A percentile compares a stretch with the other conserved stretches of the same genome.
phyloP scores from a whole-genome alignment of 1,140 invertebrate species.

The Maconellicoccus hirsutus region DNA sequence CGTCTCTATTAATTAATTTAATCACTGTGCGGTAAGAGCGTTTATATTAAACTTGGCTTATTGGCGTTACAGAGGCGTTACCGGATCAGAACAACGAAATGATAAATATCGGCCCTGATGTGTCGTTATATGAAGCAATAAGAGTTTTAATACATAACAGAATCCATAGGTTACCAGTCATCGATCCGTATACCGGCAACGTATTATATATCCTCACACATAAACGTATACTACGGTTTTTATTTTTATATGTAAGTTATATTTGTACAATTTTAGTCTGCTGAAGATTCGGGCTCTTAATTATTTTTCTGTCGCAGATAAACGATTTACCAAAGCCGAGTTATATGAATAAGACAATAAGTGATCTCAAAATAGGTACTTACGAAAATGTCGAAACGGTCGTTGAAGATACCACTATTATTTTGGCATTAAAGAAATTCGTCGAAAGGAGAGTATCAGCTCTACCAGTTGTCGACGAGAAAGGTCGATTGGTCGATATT shows the following conservation, averaged over 20 bases:
- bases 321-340: constrained; percentile 88
- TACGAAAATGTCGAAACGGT: constrained; percentile 94
- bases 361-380: constrained; percentile 85
- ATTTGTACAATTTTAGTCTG: not conserved
- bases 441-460: constrained; percentile 93
- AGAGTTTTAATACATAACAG: constrained; percentile 80
- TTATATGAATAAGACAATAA: constrained; percentile 76
- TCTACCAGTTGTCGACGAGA: constrained; percentile 77
- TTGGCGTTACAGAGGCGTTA: constrained; percentile 35
- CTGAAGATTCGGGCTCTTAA: no score
- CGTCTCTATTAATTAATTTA: no score
- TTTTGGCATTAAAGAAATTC: constrained; percentile 91
- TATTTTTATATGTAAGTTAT: constrained; percentile 93
- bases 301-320: constrained; percentile 49
- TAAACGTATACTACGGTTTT: constrained; percentile 94
- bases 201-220: constrained; percentile 98
- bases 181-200: constrained; percentile 88
- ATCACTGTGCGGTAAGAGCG: no score
- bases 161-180: constrained; percentile 94
- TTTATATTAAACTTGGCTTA: no score
- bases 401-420: constrained; percentile 83
- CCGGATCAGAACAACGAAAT: constrained; percentile 69
- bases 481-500: constrained; percentile 88
- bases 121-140: constrained; percentile 85
- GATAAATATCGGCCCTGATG: constrained; percentile 77